These are phyloP conservation scores for Dryomyza anilis DNA, from an alignment of 2,888 invertebrate species.

Conservation along the genomic window DNA sequence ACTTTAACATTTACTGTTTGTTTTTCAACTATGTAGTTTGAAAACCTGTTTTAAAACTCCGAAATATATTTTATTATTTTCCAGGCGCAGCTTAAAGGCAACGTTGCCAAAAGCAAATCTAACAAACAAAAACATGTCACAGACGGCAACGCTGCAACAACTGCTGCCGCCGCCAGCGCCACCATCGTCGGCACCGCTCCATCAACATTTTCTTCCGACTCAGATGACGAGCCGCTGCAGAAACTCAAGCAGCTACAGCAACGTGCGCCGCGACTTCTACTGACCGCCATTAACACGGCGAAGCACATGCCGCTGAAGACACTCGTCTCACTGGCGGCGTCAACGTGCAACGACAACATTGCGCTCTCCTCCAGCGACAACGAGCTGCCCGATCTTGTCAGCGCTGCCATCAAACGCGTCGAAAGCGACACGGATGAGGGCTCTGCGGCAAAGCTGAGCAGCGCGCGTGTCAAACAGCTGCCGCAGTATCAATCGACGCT, in stretches of 20 bases:
- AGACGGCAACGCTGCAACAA: too few relatives aligned
- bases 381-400: conserved; percentile 74
- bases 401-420: conserved; percentile 76
- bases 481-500: conserved; percentile 74
- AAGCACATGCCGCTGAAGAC: conserved; percentile 20
- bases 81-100: conserved; percentile 30
- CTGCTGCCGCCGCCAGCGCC: too few relatives aligned
- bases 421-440: conserved; percentile 74
- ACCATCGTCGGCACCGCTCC: background rate
- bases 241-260: conserved; percentile 37
- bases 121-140: conserved; percentile 7
- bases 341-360: conserved; percentile 43
- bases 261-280: conserved; percentile 49
- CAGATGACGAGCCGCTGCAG: conserved; percentile 48
- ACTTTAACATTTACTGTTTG: too few relatives aligned
- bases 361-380: conserved; percentile 71
- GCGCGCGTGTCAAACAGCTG: conserved; percentile 55
- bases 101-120: conserved; percentile 33
- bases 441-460: conserved; percentile 34
- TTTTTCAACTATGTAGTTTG: too few relatives aligned
- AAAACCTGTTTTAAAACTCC: background rate
- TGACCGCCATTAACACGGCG: conserved; percentile 46
- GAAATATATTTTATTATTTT: background rate
- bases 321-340: conserved; percentile 9
- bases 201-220: conserved; percentile 46